Percentiles rank a stretch among this genome's conserved stretches.
Evolutionary conservation across 2,797 vertebrate genomes (phyloP).

Genomic region (Glyptemys insculpta): DNA sequence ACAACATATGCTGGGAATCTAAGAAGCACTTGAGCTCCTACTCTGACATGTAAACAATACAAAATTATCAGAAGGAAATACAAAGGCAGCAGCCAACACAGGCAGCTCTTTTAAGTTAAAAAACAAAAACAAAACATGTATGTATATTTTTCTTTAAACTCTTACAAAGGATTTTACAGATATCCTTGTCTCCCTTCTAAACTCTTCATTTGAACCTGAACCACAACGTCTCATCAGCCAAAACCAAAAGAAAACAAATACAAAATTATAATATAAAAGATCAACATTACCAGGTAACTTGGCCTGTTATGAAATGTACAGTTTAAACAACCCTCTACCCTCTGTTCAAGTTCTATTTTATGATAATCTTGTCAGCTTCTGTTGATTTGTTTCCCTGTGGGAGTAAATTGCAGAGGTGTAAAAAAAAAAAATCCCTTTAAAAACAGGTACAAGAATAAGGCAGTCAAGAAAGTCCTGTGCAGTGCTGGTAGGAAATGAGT

Average conservation of each 20-base stretch:
- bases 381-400: background rate
- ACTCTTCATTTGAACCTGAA: background rate
- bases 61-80: background rate
- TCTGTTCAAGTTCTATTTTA: background rate
- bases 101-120: background rate
- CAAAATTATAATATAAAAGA: conserved; percentile 30
- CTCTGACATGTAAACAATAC: accelerated
- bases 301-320: background rate
- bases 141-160: background rate
- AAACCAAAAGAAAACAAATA: conserved; percentile 33
- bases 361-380: accelerated
- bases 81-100: background rate
- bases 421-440: background rate
- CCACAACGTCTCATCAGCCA: conserved; percentile 1
- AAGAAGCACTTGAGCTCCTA: accelerated
- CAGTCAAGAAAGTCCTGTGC: background rate
- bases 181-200: accelerated
- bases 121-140: background rate
- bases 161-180: background rate
- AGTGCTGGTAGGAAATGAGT: background rate
- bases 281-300: background rate
- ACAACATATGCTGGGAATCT: background rate
- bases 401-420: background rate
- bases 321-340: background rate
- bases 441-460: background rate